These are phyloP conservation scores for Penaeus vannamei DNA, from an alignment of 1,140 invertebrate genomes.

Conservation along the genomic window DNA sequence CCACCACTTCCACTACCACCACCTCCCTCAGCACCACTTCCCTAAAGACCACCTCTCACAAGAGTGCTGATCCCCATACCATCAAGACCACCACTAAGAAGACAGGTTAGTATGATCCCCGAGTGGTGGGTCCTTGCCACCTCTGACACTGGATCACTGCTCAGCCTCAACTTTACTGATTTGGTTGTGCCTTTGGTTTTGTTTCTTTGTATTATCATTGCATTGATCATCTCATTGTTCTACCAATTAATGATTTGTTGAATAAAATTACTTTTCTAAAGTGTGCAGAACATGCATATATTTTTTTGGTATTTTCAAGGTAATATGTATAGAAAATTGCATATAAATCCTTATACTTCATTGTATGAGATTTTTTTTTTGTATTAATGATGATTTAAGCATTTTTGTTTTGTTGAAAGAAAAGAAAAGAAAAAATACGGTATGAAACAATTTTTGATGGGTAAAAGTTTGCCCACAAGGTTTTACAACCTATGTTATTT, in stretches of 20 bases:
- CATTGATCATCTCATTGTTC: background rate
- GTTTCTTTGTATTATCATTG: background rate
- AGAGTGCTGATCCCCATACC: slow-evolving; percentile 69
- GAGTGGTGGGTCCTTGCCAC: too few species aligned
- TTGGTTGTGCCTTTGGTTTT: background rate
- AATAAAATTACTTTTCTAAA: background rate
- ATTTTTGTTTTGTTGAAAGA: too few species aligned
- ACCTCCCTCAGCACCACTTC: slow-evolving; percentile 63
- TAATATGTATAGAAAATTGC: too few species aligned
- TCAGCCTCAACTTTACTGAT: background rate
- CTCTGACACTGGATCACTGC: background rate
- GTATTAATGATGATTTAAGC: too few species aligned
- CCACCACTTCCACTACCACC: slow-evolving; percentile 35
- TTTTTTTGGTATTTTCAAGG: background rate
- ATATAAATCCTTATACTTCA: too few species aligned
- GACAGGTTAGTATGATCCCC: slow-evolving; percentile 69
- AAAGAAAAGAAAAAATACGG: too few species aligned
- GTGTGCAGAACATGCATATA: background rate
- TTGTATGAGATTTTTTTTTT: too few species aligned
- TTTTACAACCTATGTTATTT: too few species aligned
- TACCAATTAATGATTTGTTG: too few species aligned
- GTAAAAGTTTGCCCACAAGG: too few species aligned
- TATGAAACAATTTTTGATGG: too few species aligned
- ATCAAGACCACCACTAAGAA: slow-evolving; percentile 70
- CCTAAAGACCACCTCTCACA: slow-evolving; percentile 68